Evolutionary conservation across 2,888 invertebrate species (phyloP).

Genomic region (Drosophila nr. perissopoda): DNA sequence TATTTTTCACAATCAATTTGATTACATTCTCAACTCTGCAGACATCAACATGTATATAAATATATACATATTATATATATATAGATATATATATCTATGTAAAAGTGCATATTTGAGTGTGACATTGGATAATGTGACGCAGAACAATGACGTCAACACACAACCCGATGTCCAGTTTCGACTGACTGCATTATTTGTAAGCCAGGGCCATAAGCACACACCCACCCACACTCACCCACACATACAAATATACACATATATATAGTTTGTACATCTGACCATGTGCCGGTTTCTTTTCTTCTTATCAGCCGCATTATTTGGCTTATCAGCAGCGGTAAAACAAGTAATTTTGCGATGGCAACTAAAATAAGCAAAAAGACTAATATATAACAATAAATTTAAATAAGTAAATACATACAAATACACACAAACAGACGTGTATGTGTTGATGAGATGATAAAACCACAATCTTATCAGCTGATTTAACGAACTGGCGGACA

Average conservation of each 20-base stretch:
- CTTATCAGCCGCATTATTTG: constrained; percentile 31
- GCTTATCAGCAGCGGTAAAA: constrained; percentile 45
- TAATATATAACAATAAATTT: constrained; percentile 50
- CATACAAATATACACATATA: not conserved
- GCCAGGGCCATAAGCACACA: constrained; percentile 25
- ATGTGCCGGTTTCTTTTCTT: constrained; percentile 42
- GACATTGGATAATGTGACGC: constrained; percentile 38
- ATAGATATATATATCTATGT: not conserved
- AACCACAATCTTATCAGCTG: constrained; percentile 65
- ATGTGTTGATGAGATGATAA: constrained; percentile 41
- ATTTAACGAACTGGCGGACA: constrained; percentile 53
- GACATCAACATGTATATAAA: constrained; percentile 8
- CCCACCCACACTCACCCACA: not conserved
- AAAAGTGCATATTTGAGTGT: constrained; percentile 7
- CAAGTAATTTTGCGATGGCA: constrained; percentile 41
- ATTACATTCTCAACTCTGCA: constrained; percentile 42
- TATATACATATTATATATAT: not conserved
- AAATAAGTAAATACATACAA: constrained; percentile 23
- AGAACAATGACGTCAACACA: constrained; percentile 42
- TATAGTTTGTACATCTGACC: constrained; percentile 24
- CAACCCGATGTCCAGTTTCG: constrained; percentile 41
- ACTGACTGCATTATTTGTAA: constrained; percentile 59
- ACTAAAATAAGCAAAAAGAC: constrained; percentile 29
- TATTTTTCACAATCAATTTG: constrained; percentile 36
- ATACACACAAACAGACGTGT: constrained; percentile 4